phyloP scores from a whole-genome alignment of 2,113 vertebrate genomes.

The Leucopsar rothschildi region DNA sequence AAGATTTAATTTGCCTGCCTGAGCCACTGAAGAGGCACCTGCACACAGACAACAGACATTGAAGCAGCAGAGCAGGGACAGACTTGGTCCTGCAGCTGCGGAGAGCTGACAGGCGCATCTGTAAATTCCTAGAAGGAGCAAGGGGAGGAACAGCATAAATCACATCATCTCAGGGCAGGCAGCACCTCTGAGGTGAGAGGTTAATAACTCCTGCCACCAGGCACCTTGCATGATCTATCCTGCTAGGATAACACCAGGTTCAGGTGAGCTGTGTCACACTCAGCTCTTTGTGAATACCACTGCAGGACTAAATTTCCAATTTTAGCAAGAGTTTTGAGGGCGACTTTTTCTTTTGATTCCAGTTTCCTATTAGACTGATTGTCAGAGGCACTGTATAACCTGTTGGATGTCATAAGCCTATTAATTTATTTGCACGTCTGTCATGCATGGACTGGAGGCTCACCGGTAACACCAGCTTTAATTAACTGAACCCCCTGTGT shows the following conservation, averaged over 20 bases:
- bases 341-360: not conserved
- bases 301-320: not conserved
- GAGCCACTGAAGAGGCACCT: not conserved
- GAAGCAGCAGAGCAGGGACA: not conserved
- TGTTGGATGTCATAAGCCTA: not conserved
- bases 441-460: not conserved
- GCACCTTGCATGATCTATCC: not conserved
- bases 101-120: not conserved
- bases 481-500: not conserved
- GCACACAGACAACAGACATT: rapidly evolving
- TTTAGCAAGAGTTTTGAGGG: not conserved
- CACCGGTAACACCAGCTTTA: not conserved
- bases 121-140: not conserved
- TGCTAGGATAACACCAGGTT: not conserved
- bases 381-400: not conserved
- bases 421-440: not conserved
- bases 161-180: not conserved
- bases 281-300: not conserved
- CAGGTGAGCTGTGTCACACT: not conserved
- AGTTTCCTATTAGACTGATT: not conserved
- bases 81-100: not conserved
- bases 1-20: not conserved
- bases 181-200: not conserved
- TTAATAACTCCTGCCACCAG: not conserved
- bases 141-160: not conserved